Percentiles rank a stretch among this genome's conserved stretches.
phyloP scores from a whole-genome alignment of 1,140 invertebrate genomes.

The Piezodorus guildinii region DNA sequence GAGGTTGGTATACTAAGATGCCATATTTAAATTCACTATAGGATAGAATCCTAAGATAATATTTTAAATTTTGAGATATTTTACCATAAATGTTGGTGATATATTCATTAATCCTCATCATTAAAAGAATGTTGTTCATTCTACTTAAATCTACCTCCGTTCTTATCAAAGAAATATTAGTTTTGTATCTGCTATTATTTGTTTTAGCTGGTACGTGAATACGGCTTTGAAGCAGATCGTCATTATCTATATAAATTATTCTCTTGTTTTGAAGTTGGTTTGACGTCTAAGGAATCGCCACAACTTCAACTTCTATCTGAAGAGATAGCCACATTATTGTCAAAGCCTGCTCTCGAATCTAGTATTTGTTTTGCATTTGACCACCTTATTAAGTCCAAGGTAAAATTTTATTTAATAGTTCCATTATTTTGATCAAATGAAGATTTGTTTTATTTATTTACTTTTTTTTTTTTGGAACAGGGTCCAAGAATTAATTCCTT shows the following conservation, averaged over 20 bases:
- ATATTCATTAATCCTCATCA: background rate
- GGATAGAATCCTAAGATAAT: too few species aligned
- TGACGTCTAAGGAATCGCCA: constrained; percentile 38
- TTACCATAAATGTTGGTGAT: too few species aligned
- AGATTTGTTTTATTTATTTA: too few species aligned
- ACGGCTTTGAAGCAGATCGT: constrained; percentile 77
- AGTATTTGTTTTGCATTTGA: constrained; percentile 70
- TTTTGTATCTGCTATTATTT: constrained; percentile 16
- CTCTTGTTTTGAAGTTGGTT: constrained; percentile 53
- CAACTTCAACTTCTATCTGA: constrained; percentile 63
- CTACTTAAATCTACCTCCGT: background rate
- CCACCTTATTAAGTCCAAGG: constrained; percentile 43
- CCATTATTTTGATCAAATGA: background rate
- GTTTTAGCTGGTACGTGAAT: constrained; percentile 58
- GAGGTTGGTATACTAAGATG: constrained; percentile 43
- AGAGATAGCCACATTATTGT: constrained; percentile 55
- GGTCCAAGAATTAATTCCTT: constrained; percentile 53
- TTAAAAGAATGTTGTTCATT: background rate
- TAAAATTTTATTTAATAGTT: constrained; percentile 38
- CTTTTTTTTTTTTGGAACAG: constrained; percentile 29
- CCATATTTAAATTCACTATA: too few species aligned
- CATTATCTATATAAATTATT: constrained; percentile 78
- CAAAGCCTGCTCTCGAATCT: constrained; percentile 61
- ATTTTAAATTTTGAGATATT: too few species aligned
- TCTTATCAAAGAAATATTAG: background rate